phyloP scores from a whole-genome alignment of 2,888 invertebrate genomes.

The Drosophila falleni region DNA sequence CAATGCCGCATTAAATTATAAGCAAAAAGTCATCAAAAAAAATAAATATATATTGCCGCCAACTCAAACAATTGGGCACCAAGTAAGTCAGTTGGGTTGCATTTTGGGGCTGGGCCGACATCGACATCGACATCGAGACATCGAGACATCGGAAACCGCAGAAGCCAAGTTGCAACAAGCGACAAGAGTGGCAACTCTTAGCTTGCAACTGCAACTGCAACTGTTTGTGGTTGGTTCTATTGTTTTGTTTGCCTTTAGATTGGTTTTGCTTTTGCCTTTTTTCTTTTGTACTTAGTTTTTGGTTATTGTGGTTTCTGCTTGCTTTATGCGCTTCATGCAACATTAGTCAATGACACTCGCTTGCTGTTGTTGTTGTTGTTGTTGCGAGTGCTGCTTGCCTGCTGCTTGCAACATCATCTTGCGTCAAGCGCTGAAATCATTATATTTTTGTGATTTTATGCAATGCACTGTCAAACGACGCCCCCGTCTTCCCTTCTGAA shows the following conservation, averaged over 20 bases:
- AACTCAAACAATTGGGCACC: not conserved
- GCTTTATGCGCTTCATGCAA: constrained; percentile 78
- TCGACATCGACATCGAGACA: constrained; percentile 18
- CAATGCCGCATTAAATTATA: constrained; percentile 70
- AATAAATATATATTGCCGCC: constrained; percentile 39
- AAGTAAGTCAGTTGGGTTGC: constrained; percentile 26
- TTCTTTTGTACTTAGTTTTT: constrained; percentile 14
- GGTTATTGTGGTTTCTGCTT: constrained; percentile 69
- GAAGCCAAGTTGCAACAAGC: constrained; percentile 19
- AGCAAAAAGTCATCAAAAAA: constrained; percentile 50
- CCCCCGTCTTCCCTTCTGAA: not conserved
- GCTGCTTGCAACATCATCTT: constrained; percentile 70
- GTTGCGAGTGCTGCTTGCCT: constrained; percentile 25
- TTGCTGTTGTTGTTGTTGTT: constrained; percentile 12
- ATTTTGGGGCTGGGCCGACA: constrained; percentile 35
- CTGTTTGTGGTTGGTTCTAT: constrained; percentile 50
- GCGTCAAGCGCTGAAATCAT: constrained; percentile 67
- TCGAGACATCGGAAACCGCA: constrained; percentile 58
- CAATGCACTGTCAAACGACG: constrained; percentile 41
- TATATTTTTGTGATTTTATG: constrained; percentile 60
- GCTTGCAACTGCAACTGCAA: constrained; percentile 23
- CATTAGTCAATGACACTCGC: constrained; percentile 79
- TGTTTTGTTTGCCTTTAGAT: constrained; percentile 64
- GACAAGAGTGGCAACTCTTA: constrained; percentile 11
- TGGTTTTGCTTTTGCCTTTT: constrained; percentile 42